Percentiles rank a stretch among this genome's conserved stretches.
Evolutionary conservation across 2,888 invertebrate genomes (phyloP).

Genomic region (Athrips mouffetella): DNA sequence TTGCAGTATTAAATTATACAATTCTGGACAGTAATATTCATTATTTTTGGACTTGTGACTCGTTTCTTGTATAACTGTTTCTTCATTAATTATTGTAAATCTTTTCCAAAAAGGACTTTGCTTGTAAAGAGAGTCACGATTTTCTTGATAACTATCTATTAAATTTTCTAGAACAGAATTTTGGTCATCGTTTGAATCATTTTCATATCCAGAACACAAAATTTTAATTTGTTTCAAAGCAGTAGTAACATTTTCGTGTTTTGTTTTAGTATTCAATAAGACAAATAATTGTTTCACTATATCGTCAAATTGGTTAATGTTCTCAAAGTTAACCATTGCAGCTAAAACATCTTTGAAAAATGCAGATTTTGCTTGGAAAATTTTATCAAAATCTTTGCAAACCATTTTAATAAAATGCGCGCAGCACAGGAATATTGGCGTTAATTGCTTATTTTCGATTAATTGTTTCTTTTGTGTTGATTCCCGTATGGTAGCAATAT

Average conservation of each 20-base stretch:
- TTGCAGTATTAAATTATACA: background rate
- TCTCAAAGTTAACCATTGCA: background rate
- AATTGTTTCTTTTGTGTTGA: background rate
- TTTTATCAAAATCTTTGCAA: slow-evolving; percentile 6
- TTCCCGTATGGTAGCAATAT: background rate
- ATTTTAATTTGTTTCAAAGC: background rate
- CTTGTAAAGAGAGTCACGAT: background rate
- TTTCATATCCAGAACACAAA: background rate
- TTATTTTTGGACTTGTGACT: background rate
- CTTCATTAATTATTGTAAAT: background rate
- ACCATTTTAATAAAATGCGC: slow-evolving; percentile 6
- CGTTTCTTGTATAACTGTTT: background rate
- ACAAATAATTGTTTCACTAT: background rate
- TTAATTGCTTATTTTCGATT: background rate
- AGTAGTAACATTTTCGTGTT: background rate
- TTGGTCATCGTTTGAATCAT: background rate
- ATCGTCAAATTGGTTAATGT: background rate
- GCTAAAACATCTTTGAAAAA: background rate
- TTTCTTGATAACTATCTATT: background rate
- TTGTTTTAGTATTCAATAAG: background rate
- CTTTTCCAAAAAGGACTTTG: background rate
- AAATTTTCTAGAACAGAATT: background rate
- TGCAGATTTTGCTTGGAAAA: background rate
- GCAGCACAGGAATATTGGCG: slow-evolving; percentile 3
- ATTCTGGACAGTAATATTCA: background rate